Evolutionary conservation across 2,113 vertebrate genomes (phyloP).

Genomic region (Vulpes lagopus): DNA sequence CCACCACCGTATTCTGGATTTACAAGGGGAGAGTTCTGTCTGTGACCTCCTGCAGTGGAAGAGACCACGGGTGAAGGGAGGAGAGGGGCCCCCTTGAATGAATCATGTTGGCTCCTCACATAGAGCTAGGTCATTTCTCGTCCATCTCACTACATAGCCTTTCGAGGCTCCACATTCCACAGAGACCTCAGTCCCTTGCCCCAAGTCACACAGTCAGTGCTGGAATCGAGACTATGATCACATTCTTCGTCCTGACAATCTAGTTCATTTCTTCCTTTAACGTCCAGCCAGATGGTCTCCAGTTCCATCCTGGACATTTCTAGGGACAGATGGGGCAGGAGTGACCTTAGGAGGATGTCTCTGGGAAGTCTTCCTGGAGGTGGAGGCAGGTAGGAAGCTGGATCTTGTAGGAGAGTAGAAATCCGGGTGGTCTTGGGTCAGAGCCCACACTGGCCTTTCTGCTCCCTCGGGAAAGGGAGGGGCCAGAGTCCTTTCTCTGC

Average conservation of each 20-base stretch:
- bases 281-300: neutral
- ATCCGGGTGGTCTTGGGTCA: constrained; percentile 3
- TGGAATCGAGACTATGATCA: neutral
- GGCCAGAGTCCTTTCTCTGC: constrained; percentile 28
- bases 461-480: constrained; percentile 50
- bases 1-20: neutral
- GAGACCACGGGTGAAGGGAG: neutral
- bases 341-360: neutral
- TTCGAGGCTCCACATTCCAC: neutral
- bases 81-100: neutral
- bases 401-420: neutral
- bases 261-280: neutral
- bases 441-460: neutral
- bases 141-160: neutral
- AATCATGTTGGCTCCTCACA: neutral
- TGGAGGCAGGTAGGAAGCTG: constrained; percentile 19
- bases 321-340: neutral
- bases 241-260: neutral
- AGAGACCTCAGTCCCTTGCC: neutral
- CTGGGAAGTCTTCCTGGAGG: constrained; percentile 14
- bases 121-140: neutral
- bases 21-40: neutral
- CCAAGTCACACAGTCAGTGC: neutral
- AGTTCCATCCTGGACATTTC: neutral
- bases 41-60: neutral